Conservation (phyloP, 2,888 invertebrate genomes). For the Polia nebulosa region DNA sequence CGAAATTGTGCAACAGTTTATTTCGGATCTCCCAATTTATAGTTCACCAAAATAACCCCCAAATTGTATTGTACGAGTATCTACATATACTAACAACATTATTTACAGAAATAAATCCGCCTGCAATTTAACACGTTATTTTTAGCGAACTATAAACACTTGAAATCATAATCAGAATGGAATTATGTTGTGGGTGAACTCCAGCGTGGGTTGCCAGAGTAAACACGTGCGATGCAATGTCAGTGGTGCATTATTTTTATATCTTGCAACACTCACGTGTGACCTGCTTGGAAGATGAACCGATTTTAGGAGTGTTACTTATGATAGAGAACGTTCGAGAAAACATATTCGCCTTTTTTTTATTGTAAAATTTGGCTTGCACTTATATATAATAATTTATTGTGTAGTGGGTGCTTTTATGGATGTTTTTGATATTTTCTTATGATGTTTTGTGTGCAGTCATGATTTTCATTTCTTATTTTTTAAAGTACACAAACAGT, state of each 20-base stretch:
- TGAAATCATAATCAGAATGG: slow-evolving; percentile 49
- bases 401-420: neutral
- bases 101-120: slow-evolving; percentile 35
- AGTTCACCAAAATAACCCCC: slow-evolving; percentile 19
- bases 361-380: neutral
- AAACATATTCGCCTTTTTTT: neutral
- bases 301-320: neutral
- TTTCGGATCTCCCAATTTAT: slow-evolving; percentile 12
- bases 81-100: neutral
- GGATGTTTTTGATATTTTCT: neutral
- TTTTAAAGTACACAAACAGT: too few species aligned
- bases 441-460: neutral
- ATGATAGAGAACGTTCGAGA: slow-evolving; percentile 3
- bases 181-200: slow-evolving; percentile 53
- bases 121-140: slow-evolving; percentile 45
- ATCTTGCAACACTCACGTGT: slow-evolving; percentile 39
- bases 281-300: neutral
- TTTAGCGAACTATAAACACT: slow-evolving; percentile 40
- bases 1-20: slow-evolving; percentile 1
- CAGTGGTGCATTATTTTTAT: slow-evolving; percentile 58
- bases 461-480: too few species aligned
- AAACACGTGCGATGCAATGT: slow-evolving; percentile 64
- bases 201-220: slow-evolving; percentile 49
- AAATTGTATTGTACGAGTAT: slow-evolving; percentile 7
- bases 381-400: too few species aligned